Base-by-base conservation (phyloP, 2,888 invertebrate genomes). In the Drosophila conformis region DNA sequence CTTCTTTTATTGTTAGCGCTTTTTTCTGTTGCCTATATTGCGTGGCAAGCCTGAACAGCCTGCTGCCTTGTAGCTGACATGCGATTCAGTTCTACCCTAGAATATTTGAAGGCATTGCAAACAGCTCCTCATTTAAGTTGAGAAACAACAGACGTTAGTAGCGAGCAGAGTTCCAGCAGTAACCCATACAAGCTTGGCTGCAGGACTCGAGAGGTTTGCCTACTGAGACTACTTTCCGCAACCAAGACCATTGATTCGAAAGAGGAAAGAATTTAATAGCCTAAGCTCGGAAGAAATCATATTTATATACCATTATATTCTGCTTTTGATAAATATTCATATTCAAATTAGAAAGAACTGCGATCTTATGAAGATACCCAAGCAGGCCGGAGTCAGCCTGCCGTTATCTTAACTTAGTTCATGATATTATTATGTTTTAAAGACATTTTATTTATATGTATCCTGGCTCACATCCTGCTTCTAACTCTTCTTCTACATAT, bases 71-170 rank as follows among this genome's bases (percentile, higher is more conserved):
- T 10, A 27, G 70, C 42, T 29, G 59, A 42, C 46, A 15, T 36
- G 38, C 11, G 18, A 10, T 40, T 29, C 21, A 25, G 31, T 10
- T 40, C 21, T 49, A 18, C 57, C 15, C 15, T 15, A 4, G 33
- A 67, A 5, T 21, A 21, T 51, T 25, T 35, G n/a, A 48, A 10
- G 15, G 18, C 27, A 53, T 25, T 15, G 48, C 29, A 69, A 68
- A 58, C 53, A 73, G 66, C 58, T 70, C 49, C 42, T 69, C 70
- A 78, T 65, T 78, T 33, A 60, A 83, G 65, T 67, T 75, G 66
- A 58, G 64, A 74, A 69, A 73, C 77, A 66, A 56, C 27, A 36
- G 31, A 11, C 36, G 5, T n/a, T 18, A 2, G 10, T 7, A 18
- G 11, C 35, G 35, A 53, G 46, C 25, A 11, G 15, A 10, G 61